Evolutionary conservation across 2,888 invertebrate genomes (phyloP), one percentile per base, ranked within the genome.

Genomic region (Tetropium fuscum): DNA sequence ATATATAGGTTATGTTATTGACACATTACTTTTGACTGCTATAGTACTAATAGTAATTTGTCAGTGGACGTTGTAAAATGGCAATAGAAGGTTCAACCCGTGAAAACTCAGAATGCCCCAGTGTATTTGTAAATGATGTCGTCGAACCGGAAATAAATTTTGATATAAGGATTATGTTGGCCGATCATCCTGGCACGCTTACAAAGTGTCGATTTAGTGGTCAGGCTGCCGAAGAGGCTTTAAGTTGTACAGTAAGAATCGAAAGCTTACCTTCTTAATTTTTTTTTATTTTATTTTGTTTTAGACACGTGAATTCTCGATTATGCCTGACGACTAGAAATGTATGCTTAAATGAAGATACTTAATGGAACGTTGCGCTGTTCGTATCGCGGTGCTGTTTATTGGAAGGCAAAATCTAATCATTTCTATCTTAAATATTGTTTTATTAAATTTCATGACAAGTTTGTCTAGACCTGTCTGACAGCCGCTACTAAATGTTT

Each of bases 111-210:
- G 77, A 80, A 22, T 84, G 84, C 69, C 73, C 78, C 2, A 73
- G 73, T 2, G 74, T 73, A 34, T 73, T 71, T 18, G 78, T 77
- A 10, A 67, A 66, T 16, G 75, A 76, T 58, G 73, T 44, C 64
- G 74, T 40, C 53, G 78, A 67, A 64, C 74, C 83, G 73, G 80
- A 79, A 48, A 72, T 79, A 30, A 80, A 78, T 36, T 86, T 86
- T 57, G 89, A 91, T 69, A 79, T 91, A n/a, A 83, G 84, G 51
- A 81, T 91, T 1, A 85, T 85, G 2, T 81, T 91, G 30, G 83
- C 87, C 5, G 92, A 92, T 76, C 90, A 90, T 63, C 90, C 91
- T 0, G 91, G 90, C 5, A 87, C 88, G 18, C 67, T 91, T 11
- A 75, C 79, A 0, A 87, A 84, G 60, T 80, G 88, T 44, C 83